These are phyloP conservation scores for Ciconia nigra DNA, from an alignment of 2,797 vertebrate species.

Conservation along the genomic window DNA sequence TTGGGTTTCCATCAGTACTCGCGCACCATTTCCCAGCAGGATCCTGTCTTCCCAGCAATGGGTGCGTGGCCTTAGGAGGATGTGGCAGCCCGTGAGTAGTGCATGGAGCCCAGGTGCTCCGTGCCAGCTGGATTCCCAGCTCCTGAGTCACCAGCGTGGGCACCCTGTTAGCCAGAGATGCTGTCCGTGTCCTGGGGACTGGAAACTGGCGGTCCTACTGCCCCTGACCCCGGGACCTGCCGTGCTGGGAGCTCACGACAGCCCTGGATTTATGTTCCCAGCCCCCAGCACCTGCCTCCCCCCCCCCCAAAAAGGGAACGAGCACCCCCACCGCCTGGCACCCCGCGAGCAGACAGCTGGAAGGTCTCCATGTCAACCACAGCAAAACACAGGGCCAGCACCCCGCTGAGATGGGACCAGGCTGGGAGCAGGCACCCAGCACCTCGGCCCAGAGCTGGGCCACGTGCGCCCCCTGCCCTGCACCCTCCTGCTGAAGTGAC, in stretches of 20 bases:
- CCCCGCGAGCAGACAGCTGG: slow-evolving; percentile 16
- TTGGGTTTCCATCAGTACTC: background rate
- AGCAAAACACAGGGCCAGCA: background rate
- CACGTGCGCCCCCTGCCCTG: accelerated
- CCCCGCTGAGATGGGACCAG: accelerated
- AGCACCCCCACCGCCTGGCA: background rate
- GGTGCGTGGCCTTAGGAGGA: background rate
- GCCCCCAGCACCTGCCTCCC: background rate
- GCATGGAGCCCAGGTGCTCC: background rate
- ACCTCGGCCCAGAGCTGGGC: background rate
- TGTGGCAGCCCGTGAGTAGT: background rate
- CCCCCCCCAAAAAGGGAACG: background rate
- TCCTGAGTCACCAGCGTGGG: background rate
- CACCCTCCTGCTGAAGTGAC: background rate
- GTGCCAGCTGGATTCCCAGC: background rate
- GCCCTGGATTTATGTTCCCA: background rate
- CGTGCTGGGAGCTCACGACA: background rate
- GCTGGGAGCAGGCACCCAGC: background rate
- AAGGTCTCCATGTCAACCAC: slow-evolving; percentile 56
- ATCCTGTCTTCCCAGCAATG: background rate
- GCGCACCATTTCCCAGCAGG: background rate
- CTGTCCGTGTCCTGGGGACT: background rate
- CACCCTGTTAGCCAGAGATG: background rate
- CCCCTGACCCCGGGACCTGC: background rate
- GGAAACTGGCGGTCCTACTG: background rate